Percentiles rank a stretch among this genome's conserved stretches.
Evolutionary conservation across 2,888 invertebrate genomes (phyloP).

Genomic region (Carcina quercana): DNA sequence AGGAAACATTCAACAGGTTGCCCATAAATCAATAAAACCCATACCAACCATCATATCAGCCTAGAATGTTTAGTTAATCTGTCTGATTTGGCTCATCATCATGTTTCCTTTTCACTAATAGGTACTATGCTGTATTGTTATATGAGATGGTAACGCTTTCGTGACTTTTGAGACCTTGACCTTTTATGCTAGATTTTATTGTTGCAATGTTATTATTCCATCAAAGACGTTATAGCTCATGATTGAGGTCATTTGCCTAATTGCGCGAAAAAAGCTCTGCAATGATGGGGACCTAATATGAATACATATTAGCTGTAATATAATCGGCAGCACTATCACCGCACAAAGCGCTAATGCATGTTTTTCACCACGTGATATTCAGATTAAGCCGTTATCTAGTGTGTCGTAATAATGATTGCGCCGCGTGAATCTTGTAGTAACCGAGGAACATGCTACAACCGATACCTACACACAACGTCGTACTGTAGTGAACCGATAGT

Average conservation of each 20-base stretch:
- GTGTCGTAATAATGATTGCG: constrained; percentile 50
- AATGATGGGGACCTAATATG: too few species aligned
- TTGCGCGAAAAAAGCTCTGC: too few species aligned
- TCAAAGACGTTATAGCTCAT: too few species aligned
- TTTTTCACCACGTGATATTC: constrained; percentile 58
- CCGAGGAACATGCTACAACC: constrained; percentile 13
- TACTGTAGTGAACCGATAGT: constrained; percentile 50
- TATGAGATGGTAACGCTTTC: too few species aligned
- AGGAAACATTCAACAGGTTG: constrained; percentile 62
- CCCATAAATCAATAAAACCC: constrained; percentile 19
- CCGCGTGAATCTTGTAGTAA: constrained; percentile 24
- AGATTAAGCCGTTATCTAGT: constrained; percentile 65
- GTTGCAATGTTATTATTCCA: too few species aligned
- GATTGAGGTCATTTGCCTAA: too few species aligned
- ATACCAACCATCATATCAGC: constrained; percentile 3
- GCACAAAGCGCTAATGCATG: constrained; percentile 56
- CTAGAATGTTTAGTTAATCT: constrained; percentile 3
- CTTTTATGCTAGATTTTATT: too few species aligned
- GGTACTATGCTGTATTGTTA: too few species aligned
- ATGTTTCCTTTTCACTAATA: too few species aligned
- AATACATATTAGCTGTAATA: too few species aligned
- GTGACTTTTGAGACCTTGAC: constrained; percentile 46
- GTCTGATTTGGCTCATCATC: constrained; percentile 1
- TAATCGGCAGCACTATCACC: too few species aligned
- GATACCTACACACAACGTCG: constrained; percentile 13